Evolutionary conservation across 1,140 invertebrate genomes (phyloP).

Genomic region (Bombus affinis): DNA sequence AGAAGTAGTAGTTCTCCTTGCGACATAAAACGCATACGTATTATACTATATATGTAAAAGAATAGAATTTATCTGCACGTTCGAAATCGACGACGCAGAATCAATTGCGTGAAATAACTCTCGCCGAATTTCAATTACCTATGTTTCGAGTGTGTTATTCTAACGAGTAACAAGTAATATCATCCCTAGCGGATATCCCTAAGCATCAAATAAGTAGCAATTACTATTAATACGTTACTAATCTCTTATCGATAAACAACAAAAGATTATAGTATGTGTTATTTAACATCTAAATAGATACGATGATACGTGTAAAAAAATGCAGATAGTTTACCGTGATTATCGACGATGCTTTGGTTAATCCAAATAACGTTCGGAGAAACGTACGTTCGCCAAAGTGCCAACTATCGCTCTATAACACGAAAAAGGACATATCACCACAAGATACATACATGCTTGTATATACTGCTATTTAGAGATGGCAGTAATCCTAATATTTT

Average conservation of each 20-base stretch:
- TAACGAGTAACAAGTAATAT: constrained; percentile 58
- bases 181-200: constrained; percentile 60
- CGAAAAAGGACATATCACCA: constrained; percentile 57
- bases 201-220: constrained; percentile 63
- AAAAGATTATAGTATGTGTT: constrained; percentile 71
- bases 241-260: constrained; percentile 59
- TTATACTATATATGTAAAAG: too few species aligned
- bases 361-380: not conserved
- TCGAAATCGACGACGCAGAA: constrained; percentile 38
- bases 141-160: constrained; percentile 67
- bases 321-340: constrained; percentile 36
- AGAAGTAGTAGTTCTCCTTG: constrained; percentile 5
- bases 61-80: constrained; percentile 24
- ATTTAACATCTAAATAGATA: constrained; percentile 71
- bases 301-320: constrained; percentile 66
- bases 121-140: constrained; percentile 68
- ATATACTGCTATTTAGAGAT: constrained; percentile 41
- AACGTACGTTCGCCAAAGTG: constrained; percentile 15
- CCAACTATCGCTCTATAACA: constrained; percentile 37
- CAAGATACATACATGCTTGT: not conserved
- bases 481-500: not conserved
- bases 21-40: too few species aligned
- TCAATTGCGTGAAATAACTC: constrained; percentile 66
- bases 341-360: constrained; percentile 53
- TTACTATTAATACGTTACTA: constrained; percentile 72